A percentile compares a stretch with the other conserved stretches of the same genome.
Evolutionary conservation across 2,797 vertebrate genomes (phyloP).

Genomic region (Picus viridis): DNA sequence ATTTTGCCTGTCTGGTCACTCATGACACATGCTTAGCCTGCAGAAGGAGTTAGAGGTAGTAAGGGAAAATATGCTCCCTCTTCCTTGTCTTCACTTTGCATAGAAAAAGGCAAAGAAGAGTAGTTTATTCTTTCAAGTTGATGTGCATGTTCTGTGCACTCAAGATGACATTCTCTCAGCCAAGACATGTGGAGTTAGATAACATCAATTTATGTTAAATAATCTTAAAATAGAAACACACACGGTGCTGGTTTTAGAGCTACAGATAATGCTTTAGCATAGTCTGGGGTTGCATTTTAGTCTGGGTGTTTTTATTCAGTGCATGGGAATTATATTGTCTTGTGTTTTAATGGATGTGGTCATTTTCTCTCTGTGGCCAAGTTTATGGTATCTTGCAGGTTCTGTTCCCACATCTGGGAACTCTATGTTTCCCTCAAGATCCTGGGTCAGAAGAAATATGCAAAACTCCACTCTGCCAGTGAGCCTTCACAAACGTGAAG

Average conservation of each 20-base stretch:
- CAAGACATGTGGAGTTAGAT: not conserved
- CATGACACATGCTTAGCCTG: not conserved
- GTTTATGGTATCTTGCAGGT: not conserved
- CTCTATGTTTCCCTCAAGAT: not conserved
- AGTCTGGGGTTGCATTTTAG: not conserved
- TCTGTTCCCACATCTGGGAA: not conserved
- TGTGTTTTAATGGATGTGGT: slow-evolving; percentile 2
- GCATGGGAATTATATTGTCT: not conserved
- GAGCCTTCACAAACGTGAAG: slow-evolving; percentile 16
- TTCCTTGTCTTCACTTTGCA: not conserved
- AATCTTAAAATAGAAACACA: slow-evolving; percentile 44
- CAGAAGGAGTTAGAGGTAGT: not conserved
- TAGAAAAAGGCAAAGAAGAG: not conserved
- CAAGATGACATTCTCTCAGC: not conserved
- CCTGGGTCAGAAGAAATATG: not conserved
- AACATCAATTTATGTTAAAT: slow-evolving; percentile 41
- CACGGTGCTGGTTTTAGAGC: not conserved
- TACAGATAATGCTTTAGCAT: slow-evolving; percentile 12
- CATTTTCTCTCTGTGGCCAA: slow-evolving; percentile 18
- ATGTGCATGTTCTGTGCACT: not conserved
- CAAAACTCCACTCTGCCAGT: not conserved
- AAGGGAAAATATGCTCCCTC: not conserved
- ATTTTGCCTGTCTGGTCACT: not conserved
- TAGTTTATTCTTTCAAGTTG: slow-evolving; percentile 7
- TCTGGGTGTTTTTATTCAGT: not conserved